Base-by-base conservation (phyloP, 2,113 vertebrate genomes). In the Epinephelus lanceolatus region DNA sequence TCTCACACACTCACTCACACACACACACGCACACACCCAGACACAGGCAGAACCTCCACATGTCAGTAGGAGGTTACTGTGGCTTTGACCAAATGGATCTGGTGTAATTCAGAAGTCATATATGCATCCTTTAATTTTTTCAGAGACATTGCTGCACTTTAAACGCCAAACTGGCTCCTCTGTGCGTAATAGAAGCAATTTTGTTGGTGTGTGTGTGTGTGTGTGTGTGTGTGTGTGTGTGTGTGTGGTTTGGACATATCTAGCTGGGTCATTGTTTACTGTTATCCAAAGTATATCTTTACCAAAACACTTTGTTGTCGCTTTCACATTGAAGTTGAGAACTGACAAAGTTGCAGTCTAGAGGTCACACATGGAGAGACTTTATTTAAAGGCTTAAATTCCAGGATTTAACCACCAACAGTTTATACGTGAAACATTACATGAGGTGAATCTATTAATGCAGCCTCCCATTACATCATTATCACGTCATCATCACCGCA, bases 401-500 rank as follows among this genome's bases (percentile, higher is more conserved):
- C 61, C 47, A n/a, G 12, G 19, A 11, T 51, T 37, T 13, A 37
- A 63, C 81, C 55, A 55, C 40, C 51, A 25, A 6, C 62, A 40
- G 10, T 12, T 2, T 15, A 2, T 33, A 52, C 62, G 11, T 17
- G 55, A 63, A 66, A 6, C 59, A 30, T 65, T 55, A 27, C 71
- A 37, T 14, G 27, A 82, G 25, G 37, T 23, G 42, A 1, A 79
- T 71, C 71, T 63, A 85, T 53, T 63, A 67, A 73, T 74, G 80
- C 40, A 51, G 17, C 68, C 57, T 77, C 69, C 47, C 71, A 59
- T 76, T 79, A 47, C 83, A 72, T 86, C 76, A 86, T 71, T 76
- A 62, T 42, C 77, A 60, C 77, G 55, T 84, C 82, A 86, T 79
- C 82, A 60, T 61, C 83, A 67, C 57, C 47, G 66, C 67, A 56